These are phyloP conservation scores for Oscheius onirici DNA, from an alignment of 2,888 invertebrate genomes.

Conservation along the genomic window DNA sequence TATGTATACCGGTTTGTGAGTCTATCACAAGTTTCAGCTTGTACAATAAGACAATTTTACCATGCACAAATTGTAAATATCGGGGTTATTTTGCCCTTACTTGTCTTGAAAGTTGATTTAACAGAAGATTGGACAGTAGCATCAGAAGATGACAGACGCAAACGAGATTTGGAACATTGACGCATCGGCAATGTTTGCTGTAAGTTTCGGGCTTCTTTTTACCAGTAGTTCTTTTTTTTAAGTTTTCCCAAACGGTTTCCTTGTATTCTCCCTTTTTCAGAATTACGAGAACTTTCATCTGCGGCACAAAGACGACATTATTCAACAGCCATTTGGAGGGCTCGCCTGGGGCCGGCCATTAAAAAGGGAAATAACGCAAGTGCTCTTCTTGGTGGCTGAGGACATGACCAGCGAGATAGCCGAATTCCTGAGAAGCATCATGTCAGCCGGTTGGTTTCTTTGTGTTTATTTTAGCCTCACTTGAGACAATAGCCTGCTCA, in stretches of 20 bases:
- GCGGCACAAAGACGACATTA: slow-evolving; percentile 27
- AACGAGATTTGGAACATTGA: slow-evolving; percentile 53
- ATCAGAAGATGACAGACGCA: slow-evolving; percentile 9
- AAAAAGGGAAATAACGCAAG: slow-evolving; percentile 33
- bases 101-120: not conserved
- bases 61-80: too few relatives aligned
- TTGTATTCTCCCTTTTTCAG: not conserved
- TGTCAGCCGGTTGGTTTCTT: slow-evolving; percentile 39
- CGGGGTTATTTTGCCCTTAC: not conserved
- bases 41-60: not conserved
- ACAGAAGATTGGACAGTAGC: too few relatives aligned
- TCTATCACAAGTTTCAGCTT: not conserved
- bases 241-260: not conserved
- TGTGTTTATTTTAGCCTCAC: too few relatives aligned
- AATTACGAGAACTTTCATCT: not conserved
- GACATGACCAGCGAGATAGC: slow-evolving; percentile 41
- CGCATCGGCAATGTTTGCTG: slow-evolving; percentile 50
- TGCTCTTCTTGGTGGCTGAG: slow-evolving; percentile 45
- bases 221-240: not conserved
- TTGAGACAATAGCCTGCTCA: too few relatives aligned
- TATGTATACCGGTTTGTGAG: not conserved
- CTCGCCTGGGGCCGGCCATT: slow-evolving; percentile 34
- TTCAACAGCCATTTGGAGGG: slow-evolving; percentile 24
- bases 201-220: not conserved
- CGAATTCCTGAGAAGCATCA: slow-evolving; percentile 40